phyloP scores from a whole-genome alignment of 2,888 invertebrate species.

The Amiota communis region DNA sequence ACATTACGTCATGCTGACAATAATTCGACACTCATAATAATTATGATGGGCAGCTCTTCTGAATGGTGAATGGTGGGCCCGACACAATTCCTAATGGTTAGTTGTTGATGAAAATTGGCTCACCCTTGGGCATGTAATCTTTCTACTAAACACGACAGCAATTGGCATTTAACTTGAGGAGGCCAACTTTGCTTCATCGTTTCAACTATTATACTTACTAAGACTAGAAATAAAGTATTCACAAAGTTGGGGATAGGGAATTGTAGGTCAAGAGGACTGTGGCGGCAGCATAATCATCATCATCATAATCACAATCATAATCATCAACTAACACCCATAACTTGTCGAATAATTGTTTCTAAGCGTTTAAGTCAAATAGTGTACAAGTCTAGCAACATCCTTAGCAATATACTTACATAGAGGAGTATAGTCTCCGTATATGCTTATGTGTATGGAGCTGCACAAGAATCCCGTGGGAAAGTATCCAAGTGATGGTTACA shows the following conservation, averaged over 20 bases:
- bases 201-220: no score
- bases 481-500: slow-evolving; percentile 3
- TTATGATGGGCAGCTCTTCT: slow-evolving; percentile 56
- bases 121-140: slow-evolving; percentile 44
- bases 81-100: slow-evolving; percentile 25
- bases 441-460: neutral
- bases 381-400: slow-evolving; percentile 42
- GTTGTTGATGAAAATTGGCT: slow-evolving; percentile 46
- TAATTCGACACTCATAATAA: slow-evolving; percentile 64
- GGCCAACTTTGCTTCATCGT: neutral
- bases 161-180: slow-evolving; percentile 34
- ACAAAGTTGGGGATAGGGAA: neutral
- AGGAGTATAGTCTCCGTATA: no score
- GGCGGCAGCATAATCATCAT: neutral
- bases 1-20: slow-evolving; percentile 47
- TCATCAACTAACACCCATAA: slow-evolving; percentile 43
- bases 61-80: slow-evolving; percentile 55
- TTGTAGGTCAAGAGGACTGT: neutral
- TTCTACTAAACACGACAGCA: slow-evolving; percentile 44
- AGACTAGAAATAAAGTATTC: no score
- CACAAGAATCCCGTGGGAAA: slow-evolving; percentile 52
- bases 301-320: neutral
- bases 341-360: slow-evolving; percentile 66
- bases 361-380: slow-evolving; percentile 62
- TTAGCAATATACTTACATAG: no score